Percentiles rank a stretch among this genome's conserved stretches.
Evolutionary conservation across 2,113 vertebrate species (phyloP).

Genomic region (Machaerirhynchus nigripectus): DNA sequence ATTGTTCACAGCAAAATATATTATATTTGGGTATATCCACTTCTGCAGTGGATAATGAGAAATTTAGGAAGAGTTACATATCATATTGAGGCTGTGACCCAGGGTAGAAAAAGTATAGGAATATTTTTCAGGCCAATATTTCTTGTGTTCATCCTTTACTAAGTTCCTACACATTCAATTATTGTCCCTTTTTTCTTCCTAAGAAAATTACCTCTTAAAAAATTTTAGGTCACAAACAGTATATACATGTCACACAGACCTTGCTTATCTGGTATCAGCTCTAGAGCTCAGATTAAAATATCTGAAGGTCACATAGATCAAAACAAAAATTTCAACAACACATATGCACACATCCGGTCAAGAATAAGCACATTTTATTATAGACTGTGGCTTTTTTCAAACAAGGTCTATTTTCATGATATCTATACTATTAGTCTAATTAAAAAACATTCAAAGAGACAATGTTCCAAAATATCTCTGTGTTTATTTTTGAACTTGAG

Average conservation of each 20-base stretch:
- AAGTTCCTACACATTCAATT: not conserved
- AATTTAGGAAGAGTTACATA: not conserved
- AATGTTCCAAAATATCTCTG: not conserved
- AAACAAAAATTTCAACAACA: not conserved
- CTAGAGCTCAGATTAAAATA: not conserved
- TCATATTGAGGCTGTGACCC: not conserved
- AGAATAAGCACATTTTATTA: not conserved
- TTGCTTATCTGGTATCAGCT: not conserved
- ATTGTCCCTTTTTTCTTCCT: not conserved
- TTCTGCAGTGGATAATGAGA: not conserved
- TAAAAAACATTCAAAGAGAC: not conserved
- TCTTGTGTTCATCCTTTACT: not conserved
- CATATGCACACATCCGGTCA: not conserved
- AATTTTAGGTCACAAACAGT: not conserved
- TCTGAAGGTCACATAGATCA: not conserved
- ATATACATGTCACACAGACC: not conserved
- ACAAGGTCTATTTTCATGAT: not conserved
- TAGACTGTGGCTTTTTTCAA: not conserved
- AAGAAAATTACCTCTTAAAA: not conserved
- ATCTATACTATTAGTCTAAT: not conserved
- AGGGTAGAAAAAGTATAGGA: not conserved
- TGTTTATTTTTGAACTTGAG: not conserved
- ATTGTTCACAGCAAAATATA: not conserved
- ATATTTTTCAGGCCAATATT: not conserved
- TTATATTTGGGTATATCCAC: not conserved